Percentiles rank a stretch among this genome's conserved stretches.
phyloP scores from a whole-genome alignment of 2,113 vertebrate species.

The Porphyrio hochstetteri region DNA sequence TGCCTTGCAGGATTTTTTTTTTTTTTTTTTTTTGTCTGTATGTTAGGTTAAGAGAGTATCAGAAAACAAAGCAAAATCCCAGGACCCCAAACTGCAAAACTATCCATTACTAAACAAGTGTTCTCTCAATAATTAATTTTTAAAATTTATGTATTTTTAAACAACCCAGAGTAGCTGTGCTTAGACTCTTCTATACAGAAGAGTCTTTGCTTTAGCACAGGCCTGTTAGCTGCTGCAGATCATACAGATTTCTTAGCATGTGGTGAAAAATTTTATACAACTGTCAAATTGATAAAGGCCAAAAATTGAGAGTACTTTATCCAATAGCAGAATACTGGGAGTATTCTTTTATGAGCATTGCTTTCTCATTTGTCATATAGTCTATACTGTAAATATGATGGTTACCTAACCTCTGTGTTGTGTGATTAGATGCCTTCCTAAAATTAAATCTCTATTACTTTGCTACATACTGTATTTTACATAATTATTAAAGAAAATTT shows the following conservation, averaged over 20 bases:
- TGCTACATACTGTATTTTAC: neutral
- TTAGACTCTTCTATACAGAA: neutral
- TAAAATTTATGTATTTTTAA: neutral
- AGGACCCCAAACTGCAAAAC: neutral
- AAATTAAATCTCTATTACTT: neutral
- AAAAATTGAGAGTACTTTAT: neutral
- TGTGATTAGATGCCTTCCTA: neutral
- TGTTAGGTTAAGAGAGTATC: neutral
- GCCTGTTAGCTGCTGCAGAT: neutral
- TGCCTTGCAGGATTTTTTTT: neutral
- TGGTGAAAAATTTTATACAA: accelerated
- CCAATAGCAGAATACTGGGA: neutral
- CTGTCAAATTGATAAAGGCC: neutral
- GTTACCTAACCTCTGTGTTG: neutral
- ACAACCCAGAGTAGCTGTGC: neutral
- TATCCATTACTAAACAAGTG: neutral
- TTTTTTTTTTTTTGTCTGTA: neutral
- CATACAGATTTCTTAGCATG: neutral
- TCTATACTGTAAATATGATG: neutral
- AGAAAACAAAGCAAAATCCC: neutral
- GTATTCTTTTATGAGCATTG: neutral
- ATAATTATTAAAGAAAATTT: neutral
- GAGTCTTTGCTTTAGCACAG: neutral
- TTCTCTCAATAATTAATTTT: neutral
- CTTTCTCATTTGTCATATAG: neutral